Percentiles rank a stretch among this genome's conserved stretches.
Evolutionary conservation across 2,888 invertebrate species (phyloP).

Genomic region (Apamea sordens): DNA sequence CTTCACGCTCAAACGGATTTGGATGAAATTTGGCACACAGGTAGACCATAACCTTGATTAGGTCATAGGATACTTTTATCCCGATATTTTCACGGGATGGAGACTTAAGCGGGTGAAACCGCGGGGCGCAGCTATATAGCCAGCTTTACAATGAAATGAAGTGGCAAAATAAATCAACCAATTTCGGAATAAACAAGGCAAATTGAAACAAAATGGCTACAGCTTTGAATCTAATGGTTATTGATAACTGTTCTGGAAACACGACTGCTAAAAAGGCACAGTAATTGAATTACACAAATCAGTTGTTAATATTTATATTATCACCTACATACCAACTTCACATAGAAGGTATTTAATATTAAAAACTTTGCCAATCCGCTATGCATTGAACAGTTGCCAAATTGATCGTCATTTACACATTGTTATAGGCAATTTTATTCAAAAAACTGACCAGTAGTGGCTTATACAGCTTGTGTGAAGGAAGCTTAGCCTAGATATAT

Average conservation of each 20-base stretch:
- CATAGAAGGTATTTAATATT: conserved; percentile 28
- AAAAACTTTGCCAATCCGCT: conserved; percentile 25
- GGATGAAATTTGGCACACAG: too few relatives aligned
- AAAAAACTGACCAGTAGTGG: conserved; percentile 69
- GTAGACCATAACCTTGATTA: too few relatives aligned
- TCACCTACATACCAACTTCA: conserved; percentile 50
- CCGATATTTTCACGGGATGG: too few relatives aligned
- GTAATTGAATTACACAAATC: conserved; percentile 53
- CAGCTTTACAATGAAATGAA: neutral
- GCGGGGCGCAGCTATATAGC: neutral
- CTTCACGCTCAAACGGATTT: too few relatives aligned
- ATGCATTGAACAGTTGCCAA: conserved; percentile 49
- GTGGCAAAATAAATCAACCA: neutral
- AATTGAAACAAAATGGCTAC: conserved; percentile 21
- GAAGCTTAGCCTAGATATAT: conserved; percentile 81
- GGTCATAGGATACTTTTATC: too few relatives aligned
- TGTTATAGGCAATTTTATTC: conserved; percentile 77
- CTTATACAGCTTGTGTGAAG: conserved; percentile 74
- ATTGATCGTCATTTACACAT: conserved; percentile 71
- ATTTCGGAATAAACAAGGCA: neutral
- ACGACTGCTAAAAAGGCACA: conserved; percentile 24
- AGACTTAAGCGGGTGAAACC: too few relatives aligned
- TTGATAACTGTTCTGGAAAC: conserved; percentile 13
- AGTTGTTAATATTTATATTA: conserved; percentile 57
- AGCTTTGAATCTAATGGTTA: conserved; percentile 12